phyloP scores from a whole-genome alignment of 92 coral and sea anemone species.

The Porites lobata region DNA sequence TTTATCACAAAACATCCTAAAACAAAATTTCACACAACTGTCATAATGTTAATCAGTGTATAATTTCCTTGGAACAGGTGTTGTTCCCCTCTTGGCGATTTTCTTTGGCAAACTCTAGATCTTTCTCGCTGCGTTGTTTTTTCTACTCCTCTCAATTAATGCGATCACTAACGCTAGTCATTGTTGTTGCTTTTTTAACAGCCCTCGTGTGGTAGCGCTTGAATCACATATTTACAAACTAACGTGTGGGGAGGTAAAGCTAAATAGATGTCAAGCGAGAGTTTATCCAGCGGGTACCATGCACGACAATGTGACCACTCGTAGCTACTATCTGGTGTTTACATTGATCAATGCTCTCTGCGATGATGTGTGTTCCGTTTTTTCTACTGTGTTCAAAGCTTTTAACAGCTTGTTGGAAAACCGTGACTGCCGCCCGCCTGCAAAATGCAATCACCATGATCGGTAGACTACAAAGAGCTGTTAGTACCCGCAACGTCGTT shows the following conservation, averaged over 20 bases:
- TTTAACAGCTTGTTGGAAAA: too few species aligned
- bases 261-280: not conserved
- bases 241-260: not conserved
- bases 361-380: too few species aligned
- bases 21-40: not conserved
- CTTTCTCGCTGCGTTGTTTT: not conserved
- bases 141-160: too few species aligned
- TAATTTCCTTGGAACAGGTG: not conserved
- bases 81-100: not conserved
- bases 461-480: too few species aligned
- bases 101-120: not conserved
- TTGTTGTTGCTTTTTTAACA: slow-evolving; percentile 2
- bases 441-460: too few species aligned
- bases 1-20: not conserved
- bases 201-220: slow-evolving; percentile 46
- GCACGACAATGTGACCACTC: not conserved
- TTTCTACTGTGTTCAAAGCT: too few species aligned
- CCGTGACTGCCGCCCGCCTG: too few species aligned
- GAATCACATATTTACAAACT: slow-evolving; percentile 30
- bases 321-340: not conserved
- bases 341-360: too few species aligned
- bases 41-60: slow-evolving; percentile 16
- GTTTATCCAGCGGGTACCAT: not conserved
- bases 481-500: too few species aligned
- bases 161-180: too few species aligned